Evolutionary conservation across 1,140 invertebrate species (phyloP), one percentile per base, ranked within the genome.

Genomic region (Diprion similis): DNA sequence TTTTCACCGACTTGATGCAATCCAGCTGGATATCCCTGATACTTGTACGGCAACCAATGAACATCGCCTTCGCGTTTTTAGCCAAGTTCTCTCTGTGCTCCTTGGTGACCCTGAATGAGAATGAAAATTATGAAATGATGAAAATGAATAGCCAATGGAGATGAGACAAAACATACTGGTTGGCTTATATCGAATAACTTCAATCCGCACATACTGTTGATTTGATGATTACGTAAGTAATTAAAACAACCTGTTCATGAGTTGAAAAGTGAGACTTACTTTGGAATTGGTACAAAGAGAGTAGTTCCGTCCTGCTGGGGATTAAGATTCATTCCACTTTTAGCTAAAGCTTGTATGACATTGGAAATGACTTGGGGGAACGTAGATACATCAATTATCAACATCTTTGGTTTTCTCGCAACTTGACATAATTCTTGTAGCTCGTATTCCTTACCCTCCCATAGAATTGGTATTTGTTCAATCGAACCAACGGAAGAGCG

Each of bases 271-370:
- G 68, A 15, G 68, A 83, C 88, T 89, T 90, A 95, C 94, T 97
- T 97, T 11, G 97, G 96, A 77, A 97, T 90, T 47, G 95, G 94
- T 71, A 98, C 89, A 87, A 93, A 98, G 66, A 98, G 84, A 1
- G 92, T 95, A 15, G 95, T 97, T 47, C 96, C 96, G 84, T 98
- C 97, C 86, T 97, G 95, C 84, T 98, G 97, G 0, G 97, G 97
- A 90, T 96, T 98, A 45, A 99, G 88, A 86, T 97, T 98, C 90
- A 98, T 92, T 68, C 96, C 95, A 76, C 95, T 96, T 65, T 91
- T 91, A 45, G 88, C 79, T 45, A 99, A 90, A 8, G 94, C 91
- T 79, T 93, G 92, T 19, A 97, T 76, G 11, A 95, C 93, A 78
- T 92, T 89, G 66, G 94, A 93, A 78, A 96, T 93, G 9, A 92